These are phyloP conservation scores for Amphiprion clarkii DNA, from an alignment of 2,797 vertebrate genomes.

Conservation along the genomic window DNA sequence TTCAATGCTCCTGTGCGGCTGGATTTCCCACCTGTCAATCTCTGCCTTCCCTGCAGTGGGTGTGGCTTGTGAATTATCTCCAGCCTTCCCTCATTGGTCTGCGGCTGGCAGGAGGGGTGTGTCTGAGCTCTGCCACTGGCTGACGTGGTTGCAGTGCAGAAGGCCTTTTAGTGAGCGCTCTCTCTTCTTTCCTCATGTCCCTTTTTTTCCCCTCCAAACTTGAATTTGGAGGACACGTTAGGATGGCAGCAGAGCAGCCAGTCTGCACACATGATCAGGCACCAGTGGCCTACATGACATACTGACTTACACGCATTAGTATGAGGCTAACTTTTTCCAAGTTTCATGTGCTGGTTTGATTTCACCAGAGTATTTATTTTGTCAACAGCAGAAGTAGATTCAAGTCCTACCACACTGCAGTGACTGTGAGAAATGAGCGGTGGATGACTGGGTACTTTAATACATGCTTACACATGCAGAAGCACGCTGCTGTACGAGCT, in stretches of 20 bases:
- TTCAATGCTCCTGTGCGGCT: constrained; percentile 40
- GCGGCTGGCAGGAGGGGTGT: constrained; percentile 42
- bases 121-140: constrained; percentile 56
- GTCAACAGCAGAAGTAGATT: constrained; percentile 16
- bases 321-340: constrained; percentile 24
- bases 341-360: not conserved
- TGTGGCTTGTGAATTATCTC: constrained; percentile 56
- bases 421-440: constrained; percentile 12
- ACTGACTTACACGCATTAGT: not conserved
- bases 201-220: constrained; percentile 37
- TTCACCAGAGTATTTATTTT: constrained; percentile 12
- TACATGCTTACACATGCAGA: constrained; percentile 28
- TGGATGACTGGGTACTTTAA: constrained; percentile 25
- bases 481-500: constrained; percentile 9
- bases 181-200: not conserved
- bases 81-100: constrained; percentile 57
- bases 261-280: constrained; percentile 12
- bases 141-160: constrained; percentile 75
- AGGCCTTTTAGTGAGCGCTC: constrained; percentile 41
- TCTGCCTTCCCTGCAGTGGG: constrained; percentile 76
- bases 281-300: constrained; percentile 15
- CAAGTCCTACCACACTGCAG: constrained; percentile 17
- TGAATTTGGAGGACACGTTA: constrained; percentile 48
- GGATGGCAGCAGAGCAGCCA: constrained; percentile 1
- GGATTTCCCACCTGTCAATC: constrained; percentile 74